Conservation (phyloP, 1,140 invertebrate genomes). For the Drosophila parabipectinata region DNA sequence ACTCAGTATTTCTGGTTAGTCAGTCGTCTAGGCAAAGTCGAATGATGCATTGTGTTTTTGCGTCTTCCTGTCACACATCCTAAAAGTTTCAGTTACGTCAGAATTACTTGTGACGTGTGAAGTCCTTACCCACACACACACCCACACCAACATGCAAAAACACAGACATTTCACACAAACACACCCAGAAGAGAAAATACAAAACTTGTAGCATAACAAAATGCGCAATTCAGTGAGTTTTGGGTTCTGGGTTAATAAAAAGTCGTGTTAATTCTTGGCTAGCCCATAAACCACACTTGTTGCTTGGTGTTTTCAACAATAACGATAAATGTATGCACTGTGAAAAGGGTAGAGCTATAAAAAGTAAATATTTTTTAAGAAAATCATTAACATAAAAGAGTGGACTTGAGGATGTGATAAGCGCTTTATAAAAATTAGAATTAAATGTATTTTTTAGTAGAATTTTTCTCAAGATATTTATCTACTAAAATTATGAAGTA, state of each 20-base stretch:
- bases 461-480: too few species aligned
- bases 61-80: constrained; percentile 27
- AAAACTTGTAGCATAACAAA: constrained; percentile 1
- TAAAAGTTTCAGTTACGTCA: constrained; percentile 28
- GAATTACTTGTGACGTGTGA: constrained; percentile 25
- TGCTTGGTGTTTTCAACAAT: not conserved
- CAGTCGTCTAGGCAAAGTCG: constrained; percentile 7
- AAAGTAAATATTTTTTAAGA: not conserved
- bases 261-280: constrained; percentile 2
- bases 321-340: not conserved
- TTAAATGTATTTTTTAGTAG: too few species aligned
- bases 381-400: too few species aligned
- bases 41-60: constrained; percentile 28
- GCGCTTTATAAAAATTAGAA: not conserved
- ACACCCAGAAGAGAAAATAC: not conserved
- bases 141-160: not conserved
- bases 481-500: too few species aligned
- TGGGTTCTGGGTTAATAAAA: not conserved
- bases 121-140: not conserved
- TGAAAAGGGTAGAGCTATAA: not conserved
- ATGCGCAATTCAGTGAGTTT: constrained; percentile 2
- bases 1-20: not conserved
- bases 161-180: not conserved
- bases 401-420: not conserved
- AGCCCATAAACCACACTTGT: constrained; percentile 4